Evolutionary conservation across 2,888 invertebrate species (phyloP), one percentile per base, ranked within the genome.

Genomic region (Andrena trimmerana): DNA sequence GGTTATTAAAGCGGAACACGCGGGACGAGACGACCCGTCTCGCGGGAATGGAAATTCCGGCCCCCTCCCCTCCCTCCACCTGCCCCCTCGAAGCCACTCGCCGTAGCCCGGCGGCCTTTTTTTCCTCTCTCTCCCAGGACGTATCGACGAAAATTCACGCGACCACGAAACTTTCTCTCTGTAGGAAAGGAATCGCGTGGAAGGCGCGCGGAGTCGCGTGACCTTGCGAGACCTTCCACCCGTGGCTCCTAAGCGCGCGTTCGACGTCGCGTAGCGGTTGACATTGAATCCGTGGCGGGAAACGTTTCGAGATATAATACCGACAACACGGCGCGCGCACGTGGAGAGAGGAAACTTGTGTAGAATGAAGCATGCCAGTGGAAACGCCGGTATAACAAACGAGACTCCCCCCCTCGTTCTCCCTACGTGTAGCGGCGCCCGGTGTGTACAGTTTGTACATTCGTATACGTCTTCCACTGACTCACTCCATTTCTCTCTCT

Each of bases 141-240:
- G 24, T 63, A 78, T 75, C 54, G 75, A 48, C 69, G 60, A 60
- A 70, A 59, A 73, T 72, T 76, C 75, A 69, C 29, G 66, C 52
- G 77, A 31, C n/a, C 29, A 66, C 27, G 29, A 67, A 84, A 88
- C 85, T 88, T 85, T 88, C 87, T 88, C 85, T 72, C 31, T 24
- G 33, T 10, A 27, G 33, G 42, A 31, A 31, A 24, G 54, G 68
- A 68, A 57, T 57, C 57, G 42, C 42, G 72, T 63, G 73, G 36
- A 65, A 36, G 54, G 70, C 71, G 70, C 70, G 66, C 67, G 50
- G 69, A 81, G 77, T 75, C 60, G 71, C 57, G 48, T 84, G 88
- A 88, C 88, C 88, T 88, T 88, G 88, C 79, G 83, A 79, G 86
- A 86, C 86, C 88, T 86, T 85, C 83, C 85, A 66, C 75, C 81